Conservation (phyloP, 2,888 invertebrate species). For the Bedellia somnulentella region DNA sequence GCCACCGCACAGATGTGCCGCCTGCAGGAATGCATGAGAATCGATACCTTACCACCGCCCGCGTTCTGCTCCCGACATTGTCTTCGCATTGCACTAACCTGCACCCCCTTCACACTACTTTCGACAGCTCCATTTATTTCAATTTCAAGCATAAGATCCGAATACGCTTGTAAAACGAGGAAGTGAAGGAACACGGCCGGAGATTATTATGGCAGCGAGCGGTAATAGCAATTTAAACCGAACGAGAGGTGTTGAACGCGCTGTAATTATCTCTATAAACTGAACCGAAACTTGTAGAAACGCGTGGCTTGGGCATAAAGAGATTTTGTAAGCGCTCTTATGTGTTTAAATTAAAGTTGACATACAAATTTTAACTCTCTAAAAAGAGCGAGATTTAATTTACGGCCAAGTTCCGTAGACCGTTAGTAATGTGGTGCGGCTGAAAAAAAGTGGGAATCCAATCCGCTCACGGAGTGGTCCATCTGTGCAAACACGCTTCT, state of each 20-base stretch:
- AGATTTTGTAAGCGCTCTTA: too few relatives aligned
- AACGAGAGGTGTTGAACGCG: neutral
- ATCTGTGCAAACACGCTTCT: conserved; percentile 52
- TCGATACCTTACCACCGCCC: conserved; percentile 36
- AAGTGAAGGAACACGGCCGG: neutral
- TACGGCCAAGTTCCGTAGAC: too few relatives aligned
- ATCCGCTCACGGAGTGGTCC: conserved; percentile 42
- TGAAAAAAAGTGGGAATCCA: too few relatives aligned
- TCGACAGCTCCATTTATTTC: conserved; percentile 14
- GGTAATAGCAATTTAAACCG: neutral
- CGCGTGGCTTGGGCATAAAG: too few relatives aligned
- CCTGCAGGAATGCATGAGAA: conserved; percentile 40
- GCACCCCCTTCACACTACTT: conserved; percentile 19
- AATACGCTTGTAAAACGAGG: neutral
- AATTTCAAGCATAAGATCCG: conserved; percentile 4
- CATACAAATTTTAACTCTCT: too few relatives aligned
- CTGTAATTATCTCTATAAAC: too few relatives aligned
- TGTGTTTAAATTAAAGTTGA: too few relatives aligned
- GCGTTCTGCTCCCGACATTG: conserved; percentile 34
- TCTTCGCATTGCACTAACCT: conserved; percentile 52
- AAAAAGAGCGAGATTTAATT: too few relatives aligned
- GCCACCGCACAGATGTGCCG: conserved; percentile 43
- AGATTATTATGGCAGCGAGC: too few relatives aligned
- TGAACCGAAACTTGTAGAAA: too few relatives aligned
- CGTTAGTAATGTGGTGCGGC: neutral